Conservation (phyloP, 2,888 invertebrate genomes). For the Tetragnatha montana region DNA sequence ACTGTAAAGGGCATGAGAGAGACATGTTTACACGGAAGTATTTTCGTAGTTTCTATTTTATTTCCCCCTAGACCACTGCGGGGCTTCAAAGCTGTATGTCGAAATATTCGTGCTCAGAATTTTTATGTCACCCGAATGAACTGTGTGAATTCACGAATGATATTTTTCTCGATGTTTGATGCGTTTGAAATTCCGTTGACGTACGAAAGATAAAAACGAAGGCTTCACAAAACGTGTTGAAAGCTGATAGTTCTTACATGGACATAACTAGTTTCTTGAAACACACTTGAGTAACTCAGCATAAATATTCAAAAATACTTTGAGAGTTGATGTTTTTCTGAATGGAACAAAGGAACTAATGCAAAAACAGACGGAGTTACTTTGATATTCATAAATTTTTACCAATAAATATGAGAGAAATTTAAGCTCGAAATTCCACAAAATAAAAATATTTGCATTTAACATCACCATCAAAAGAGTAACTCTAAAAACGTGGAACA, state of each 20-base stretch:
- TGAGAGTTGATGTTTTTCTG: too few species aligned
- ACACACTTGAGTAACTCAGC: background rate
- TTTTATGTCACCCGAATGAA: background rate
- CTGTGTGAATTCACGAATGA: background rate
- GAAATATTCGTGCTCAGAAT: background rate
- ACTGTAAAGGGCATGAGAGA: too few species aligned
- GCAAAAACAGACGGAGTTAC: too few species aligned
- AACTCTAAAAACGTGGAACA: too few species aligned
- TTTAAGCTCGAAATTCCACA: too few species aligned
- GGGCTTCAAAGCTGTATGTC: background rate
- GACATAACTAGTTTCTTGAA: background rate
- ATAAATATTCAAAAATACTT: background rate
- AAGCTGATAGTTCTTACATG: background rate
- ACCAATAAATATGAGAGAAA: too few species aligned
- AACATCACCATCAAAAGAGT: too few species aligned
- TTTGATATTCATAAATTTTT: too few species aligned
- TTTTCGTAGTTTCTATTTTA: background rate
- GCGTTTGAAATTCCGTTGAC: background rate
- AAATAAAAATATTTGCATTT: too few species aligned
- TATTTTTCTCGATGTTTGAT: conserved; percentile 5
- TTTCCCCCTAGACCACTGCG: background rate
- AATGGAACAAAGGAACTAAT: too few species aligned
- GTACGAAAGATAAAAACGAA: background rate
- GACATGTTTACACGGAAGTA: background rate
- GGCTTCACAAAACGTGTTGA: background rate